These are phyloP conservation scores for Proisotoma minuta DNA, from an alignment of 2,888 invertebrate species.

Conservation along the genomic window DNA sequence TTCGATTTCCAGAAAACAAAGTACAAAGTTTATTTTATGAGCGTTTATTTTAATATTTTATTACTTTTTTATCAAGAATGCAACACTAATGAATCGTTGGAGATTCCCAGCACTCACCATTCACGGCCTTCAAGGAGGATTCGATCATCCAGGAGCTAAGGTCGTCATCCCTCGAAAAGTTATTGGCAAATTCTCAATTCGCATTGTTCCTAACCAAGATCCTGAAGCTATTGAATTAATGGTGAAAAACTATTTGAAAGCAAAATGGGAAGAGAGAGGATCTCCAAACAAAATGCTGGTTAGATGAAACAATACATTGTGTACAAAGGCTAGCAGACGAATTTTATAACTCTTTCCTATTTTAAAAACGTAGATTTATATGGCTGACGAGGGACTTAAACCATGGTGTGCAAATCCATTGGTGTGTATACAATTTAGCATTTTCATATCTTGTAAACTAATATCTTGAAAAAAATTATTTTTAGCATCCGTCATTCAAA, in stretches of 20 bases:
- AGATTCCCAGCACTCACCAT: constrained; percentile 86
- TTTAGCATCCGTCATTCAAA: constrained; percentile 84
- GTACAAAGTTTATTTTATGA: constrained; percentile 34
- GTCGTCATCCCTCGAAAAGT: constrained; percentile 93
- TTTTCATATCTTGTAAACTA: too few species aligned
- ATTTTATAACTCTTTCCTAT: not conserved
- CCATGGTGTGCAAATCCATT: constrained; percentile 91
- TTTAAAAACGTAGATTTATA: not conserved
- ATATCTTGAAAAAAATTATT: too few species aligned
- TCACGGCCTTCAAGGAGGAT: constrained; percentile 93
- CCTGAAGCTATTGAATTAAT: constrained; percentile 75
- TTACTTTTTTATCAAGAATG: constrained; percentile 52
- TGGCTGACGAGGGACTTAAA: constrained; percentile 49
- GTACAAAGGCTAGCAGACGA: not conserved
- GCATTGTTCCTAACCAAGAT: constrained; percentile 91
- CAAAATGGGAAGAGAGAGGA: constrained; percentile 70
- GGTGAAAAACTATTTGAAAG: constrained; percentile 70
- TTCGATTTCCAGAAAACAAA: constrained; percentile 75
- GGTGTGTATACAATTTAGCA: too few species aligned
- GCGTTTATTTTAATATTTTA: constrained; percentile 28
- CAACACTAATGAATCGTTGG: constrained; percentile 92
- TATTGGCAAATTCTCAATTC: constrained; percentile 92
- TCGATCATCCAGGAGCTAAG: constrained; percentile 86
- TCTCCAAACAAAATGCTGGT: constrained; percentile 78
- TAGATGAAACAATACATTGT: constrained; percentile 18